These are phyloP conservation scores for Acrossocheilus fasciatus DNA, from an alignment of 2,797 vertebrate genomes.

Conservation along the genomic window DNA sequence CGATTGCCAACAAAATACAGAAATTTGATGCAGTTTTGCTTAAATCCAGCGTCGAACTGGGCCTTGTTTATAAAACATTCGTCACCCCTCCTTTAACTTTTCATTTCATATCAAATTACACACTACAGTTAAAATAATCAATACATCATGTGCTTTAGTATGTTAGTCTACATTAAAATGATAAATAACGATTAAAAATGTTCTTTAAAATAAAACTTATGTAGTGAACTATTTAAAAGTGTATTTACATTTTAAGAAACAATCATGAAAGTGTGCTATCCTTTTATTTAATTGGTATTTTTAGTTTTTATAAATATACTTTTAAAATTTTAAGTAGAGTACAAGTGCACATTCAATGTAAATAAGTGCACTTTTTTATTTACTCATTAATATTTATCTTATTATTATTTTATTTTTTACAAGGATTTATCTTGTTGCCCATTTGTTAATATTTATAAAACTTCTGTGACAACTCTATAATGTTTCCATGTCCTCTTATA, in stretches of 20 bases:
- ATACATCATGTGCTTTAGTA: not conserved
- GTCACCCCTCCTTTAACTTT: not conserved
- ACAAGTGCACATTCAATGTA: not conserved
- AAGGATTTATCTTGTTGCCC: not conserved
- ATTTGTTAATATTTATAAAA: not conserved
- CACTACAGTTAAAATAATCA: not conserved
- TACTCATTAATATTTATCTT: too few species aligned
- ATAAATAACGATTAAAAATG: not conserved
- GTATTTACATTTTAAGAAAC: not conserved
- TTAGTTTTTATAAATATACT: not conserved
- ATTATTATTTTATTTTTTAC: not conserved
- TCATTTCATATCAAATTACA: not conserved
- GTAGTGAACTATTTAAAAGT: not conserved
- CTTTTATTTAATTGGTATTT: not conserved
- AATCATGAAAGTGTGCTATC: not conserved
- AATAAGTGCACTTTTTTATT: too few species aligned
- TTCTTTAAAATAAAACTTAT: not conserved
- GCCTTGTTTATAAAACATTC: too few species aligned
- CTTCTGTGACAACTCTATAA: not conserved
- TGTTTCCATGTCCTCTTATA: conserved; percentile 47
- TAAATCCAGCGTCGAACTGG: too few species aligned
- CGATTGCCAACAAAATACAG: too few species aligned
- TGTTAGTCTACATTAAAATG: not conserved
- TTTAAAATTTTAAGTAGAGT: not conserved
- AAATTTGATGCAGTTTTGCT: too few species aligned